A percentile compares a stretch with the other conserved stretches of the same genome.
Evolutionary conservation across 2,113 vertebrate genomes (phyloP).

Genomic region (Tachysurus vachellii): DNA sequence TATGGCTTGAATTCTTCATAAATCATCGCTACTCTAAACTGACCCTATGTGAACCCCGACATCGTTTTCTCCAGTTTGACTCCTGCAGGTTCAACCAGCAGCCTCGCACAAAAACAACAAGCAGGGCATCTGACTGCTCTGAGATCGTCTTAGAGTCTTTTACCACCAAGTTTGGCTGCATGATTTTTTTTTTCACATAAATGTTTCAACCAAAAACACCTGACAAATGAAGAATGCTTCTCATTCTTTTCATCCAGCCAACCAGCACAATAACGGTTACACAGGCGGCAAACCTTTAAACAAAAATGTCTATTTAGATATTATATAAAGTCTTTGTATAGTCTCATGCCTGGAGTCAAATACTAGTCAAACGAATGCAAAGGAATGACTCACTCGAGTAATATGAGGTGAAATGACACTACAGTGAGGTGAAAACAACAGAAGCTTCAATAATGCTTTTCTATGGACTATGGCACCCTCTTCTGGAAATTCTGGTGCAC

Average conservation of each 20-base stretch:
- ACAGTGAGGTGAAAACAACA: neutral
- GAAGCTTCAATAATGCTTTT: slow-evolving; percentile 31
- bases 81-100: neutral
- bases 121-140: neutral
- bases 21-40: slow-evolving; percentile 43
- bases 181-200: too few species aligned
- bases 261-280: neutral
- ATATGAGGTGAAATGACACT: neutral
- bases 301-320: neutral
- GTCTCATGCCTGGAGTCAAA: neutral
- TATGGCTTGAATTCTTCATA: slow-evolving; percentile 51
- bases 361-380: neutral
- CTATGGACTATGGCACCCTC: slow-evolving; percentile 64
- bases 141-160: slow-evolving; percentile 3
- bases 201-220: neutral
- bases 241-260: neutral
- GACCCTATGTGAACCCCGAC: slow-evolving; percentile 13
- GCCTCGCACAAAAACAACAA: neutral
- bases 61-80: neutral
- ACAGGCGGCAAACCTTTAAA: neutral
- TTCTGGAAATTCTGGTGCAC: slow-evolving; percentile 55
- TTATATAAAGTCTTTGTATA: neutral
- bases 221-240: neutral
- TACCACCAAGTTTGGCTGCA: too few species aligned
- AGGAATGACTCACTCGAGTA: neutral